These are phyloP conservation scores for Avahi laniger DNA, from an alignment of 2,797 vertebrate genomes.

Conservation along the genomic window DNA sequence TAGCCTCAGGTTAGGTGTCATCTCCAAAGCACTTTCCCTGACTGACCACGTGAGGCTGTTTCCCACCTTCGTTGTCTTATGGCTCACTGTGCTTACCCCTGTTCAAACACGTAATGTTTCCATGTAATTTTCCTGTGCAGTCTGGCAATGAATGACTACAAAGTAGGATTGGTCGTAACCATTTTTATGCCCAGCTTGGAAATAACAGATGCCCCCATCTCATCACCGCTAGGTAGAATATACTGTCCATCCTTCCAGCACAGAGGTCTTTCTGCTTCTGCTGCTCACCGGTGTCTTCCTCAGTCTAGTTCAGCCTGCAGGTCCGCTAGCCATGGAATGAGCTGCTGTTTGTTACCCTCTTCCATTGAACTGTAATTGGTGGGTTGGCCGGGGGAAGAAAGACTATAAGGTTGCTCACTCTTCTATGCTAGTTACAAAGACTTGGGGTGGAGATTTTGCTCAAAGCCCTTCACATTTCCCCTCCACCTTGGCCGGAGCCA, in stretches of 20 bases:
- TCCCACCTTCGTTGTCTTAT: not conserved
- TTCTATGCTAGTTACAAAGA: not conserved
- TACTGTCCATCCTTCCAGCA: not conserved
- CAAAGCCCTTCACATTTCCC: not conserved
- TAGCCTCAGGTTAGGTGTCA: not conserved
- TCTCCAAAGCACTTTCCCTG: not conserved
- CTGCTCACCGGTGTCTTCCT: not conserved
- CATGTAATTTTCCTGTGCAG: not conserved
- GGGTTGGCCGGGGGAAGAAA: not conserved
- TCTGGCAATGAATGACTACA: not conserved
- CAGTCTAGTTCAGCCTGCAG: not conserved
- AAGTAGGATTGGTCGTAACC: too few relatives aligned
- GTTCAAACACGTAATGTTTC: fast-evolving
- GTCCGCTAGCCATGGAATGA: not conserved
- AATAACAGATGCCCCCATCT: not conserved
- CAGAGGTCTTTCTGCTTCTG: not conserved
- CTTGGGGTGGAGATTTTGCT: not conserved
- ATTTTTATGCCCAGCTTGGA: not conserved
- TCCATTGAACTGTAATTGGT: not conserved
- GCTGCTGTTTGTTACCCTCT: not conserved
- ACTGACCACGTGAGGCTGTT: not conserved
- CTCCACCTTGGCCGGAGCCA: too few relatives aligned
- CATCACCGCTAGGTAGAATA: not conserved
- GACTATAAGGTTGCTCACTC: not conserved
- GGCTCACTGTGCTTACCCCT: not conserved